Percentiles rank a stretch among this genome's conserved stretches.
These are phyloP conservation scores for Oryzias sinensis DNA, from an alignment of 2,797 vertebrate species.

Conservation along the genomic window DNA sequence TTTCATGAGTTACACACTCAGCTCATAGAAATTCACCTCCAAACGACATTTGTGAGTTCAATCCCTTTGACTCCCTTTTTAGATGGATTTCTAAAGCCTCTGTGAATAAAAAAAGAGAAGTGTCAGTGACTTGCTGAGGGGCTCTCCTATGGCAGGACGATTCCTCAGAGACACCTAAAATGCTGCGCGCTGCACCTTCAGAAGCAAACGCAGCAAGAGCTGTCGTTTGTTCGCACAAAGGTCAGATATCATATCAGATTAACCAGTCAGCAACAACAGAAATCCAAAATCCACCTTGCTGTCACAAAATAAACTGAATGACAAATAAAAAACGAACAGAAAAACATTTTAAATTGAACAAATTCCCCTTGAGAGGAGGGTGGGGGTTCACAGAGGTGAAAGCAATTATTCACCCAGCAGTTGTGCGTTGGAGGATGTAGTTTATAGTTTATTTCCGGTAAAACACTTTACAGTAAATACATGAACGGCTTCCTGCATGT, in stretches of 20 bases:
- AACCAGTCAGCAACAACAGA: conserved; percentile 22
- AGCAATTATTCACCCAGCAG: conserved; percentile 3
- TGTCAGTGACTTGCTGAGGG: neutral
- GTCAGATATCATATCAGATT: conserved; percentile 30
- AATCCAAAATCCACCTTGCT: neutral
- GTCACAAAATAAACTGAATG: neutral
- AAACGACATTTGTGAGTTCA: neutral
- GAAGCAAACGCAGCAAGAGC: conserved; percentile 1
- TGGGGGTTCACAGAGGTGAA: neutral
- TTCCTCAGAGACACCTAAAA: neutral
- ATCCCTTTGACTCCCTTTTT: neutral
- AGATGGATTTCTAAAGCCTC: neutral
- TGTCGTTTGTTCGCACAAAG: conserved; percentile 12
- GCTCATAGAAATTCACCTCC: neutral
- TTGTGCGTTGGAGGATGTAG: conserved; percentile 10
- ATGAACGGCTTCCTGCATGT: neutral
- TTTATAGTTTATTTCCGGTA: conserved; percentile 19
- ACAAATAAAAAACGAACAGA: too few relatives aligned
- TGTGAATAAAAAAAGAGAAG: neutral
- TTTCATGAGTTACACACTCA: neutral
- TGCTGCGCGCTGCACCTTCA: neutral
- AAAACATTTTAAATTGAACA: too few relatives aligned
- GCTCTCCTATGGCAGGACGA: neutral
- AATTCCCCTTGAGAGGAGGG: neutral
- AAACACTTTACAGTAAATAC: conserved; percentile 11